Percentiles rank a stretch among this genome's conserved stretches.
These are phyloP conservation scores for Myiotriccus ornatus DNA, from an alignment of 2,797 vertebrate genomes.

Conservation along the genomic window DNA sequence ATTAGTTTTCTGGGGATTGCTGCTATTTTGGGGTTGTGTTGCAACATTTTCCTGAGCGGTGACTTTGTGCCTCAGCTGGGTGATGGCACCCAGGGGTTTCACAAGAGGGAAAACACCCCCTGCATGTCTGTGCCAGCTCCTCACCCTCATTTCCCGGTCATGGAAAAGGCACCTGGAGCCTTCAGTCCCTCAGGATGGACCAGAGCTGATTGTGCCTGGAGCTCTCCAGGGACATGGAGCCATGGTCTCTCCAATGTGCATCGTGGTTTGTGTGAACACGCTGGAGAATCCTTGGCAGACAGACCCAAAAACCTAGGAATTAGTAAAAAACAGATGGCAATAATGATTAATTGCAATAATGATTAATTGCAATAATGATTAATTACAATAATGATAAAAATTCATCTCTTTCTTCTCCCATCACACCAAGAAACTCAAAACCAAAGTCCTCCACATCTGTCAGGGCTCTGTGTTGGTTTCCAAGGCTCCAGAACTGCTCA, in stretches of 20 bases:
- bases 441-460: rapidly evolving
- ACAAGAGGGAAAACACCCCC: not conserved
- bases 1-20: not conserved
- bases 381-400: not conserved
- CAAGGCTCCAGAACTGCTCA: not conserved
- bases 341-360: not conserved
- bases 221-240: not conserved
- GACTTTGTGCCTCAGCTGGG: not conserved
- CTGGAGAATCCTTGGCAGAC: too few species aligned
- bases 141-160: rapidly evolving
- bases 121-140: not conserved
- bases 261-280: rapidly evolving
- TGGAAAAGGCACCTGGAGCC: not conserved
- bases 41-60: not conserved
- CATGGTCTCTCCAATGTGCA: rapidly evolving
- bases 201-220: rapidly evolving
- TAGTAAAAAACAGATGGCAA: not conserved
- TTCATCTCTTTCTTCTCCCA: not conserved
- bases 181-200: rapidly evolving
- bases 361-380: not conserved
- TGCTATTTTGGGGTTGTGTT: not conserved
- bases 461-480: rapidly evolving
- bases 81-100: not conserved
- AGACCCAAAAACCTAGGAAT: rapidly evolving
- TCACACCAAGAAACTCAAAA: too few species aligned